Conservation (phyloP, 2,797 vertebrate genomes). For the Steatocranus sp. region DNA sequence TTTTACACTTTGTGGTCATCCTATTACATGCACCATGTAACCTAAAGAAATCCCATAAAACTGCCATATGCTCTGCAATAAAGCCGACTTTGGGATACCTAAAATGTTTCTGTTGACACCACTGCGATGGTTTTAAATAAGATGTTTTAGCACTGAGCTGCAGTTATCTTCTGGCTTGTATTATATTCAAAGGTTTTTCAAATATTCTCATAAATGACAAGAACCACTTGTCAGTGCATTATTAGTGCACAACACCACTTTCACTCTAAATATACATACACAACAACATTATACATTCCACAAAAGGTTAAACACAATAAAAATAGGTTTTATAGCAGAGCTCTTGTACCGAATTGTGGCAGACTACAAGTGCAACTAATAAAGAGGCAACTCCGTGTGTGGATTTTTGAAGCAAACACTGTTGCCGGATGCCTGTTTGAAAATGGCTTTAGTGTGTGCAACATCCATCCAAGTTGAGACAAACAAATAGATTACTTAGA, state of each 20-base stretch:
- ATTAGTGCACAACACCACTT: not conserved
- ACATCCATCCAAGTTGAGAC: conserved; percentile 3
- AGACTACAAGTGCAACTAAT: not conserved
- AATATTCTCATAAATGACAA: not conserved
- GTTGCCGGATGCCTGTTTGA: not conserved
- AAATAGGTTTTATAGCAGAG: not conserved
- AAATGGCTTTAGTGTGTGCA: not conserved
- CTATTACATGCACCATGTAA: not conserved
- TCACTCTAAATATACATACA: not conserved
- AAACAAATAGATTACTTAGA: not conserved
- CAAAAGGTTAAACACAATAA: not conserved
- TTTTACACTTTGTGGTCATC: not conserved
- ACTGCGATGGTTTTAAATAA: not conserved
- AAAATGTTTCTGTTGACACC: not conserved
- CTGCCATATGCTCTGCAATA: not conserved
- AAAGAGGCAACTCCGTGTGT: not conserved
- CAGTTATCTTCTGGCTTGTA: not conserved
- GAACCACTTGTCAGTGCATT: not conserved
- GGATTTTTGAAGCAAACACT: not conserved
- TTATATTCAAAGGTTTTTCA: not conserved
- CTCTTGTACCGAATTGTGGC: not conserved
- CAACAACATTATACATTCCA: not conserved
- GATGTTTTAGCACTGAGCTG: not conserved
- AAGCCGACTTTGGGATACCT: not conserved
- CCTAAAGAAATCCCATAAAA: not conserved